phyloP scores from a whole-genome alignment of 2,113 vertebrate genomes.

The Menura novaehollandiae region DNA sequence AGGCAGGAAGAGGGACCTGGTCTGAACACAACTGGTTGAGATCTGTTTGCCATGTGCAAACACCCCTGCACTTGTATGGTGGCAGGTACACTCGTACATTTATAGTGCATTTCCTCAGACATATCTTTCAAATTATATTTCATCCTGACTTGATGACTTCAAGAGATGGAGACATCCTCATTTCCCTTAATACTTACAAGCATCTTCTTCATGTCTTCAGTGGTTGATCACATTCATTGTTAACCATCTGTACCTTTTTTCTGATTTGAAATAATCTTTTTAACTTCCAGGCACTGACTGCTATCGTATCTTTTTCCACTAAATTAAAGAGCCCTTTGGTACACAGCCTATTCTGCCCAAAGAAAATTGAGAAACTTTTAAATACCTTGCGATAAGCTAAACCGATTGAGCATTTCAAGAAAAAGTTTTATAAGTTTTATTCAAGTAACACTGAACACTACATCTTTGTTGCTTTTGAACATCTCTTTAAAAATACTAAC shows the following conservation, averaged over 20 bases:
- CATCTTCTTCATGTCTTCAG: not conserved
- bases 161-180: not conserved
- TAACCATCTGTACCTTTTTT: not conserved
- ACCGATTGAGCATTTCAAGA: not conserved
- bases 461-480: not conserved
- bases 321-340: not conserved
- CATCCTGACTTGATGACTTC: not conserved
- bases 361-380: not conserved
- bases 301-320: not conserved
- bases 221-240: not conserved
- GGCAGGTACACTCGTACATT: rapidly evolving
- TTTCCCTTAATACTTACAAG: not conserved
- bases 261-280: not conserved
- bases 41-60: not conserved
- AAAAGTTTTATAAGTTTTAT: not conserved
- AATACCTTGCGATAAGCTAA: not conserved
- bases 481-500: not conserved
- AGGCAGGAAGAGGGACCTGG: not conserved
- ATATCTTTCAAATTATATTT: not conserved
- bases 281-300: not conserved
- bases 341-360: not conserved
- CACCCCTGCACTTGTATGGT: not conserved
- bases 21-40: not conserved
- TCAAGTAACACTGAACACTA: not conserved
- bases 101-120: not conserved